Conservation (phyloP, 2,797 vertebrate genomes). For the Danio aesculapii region DNA sequence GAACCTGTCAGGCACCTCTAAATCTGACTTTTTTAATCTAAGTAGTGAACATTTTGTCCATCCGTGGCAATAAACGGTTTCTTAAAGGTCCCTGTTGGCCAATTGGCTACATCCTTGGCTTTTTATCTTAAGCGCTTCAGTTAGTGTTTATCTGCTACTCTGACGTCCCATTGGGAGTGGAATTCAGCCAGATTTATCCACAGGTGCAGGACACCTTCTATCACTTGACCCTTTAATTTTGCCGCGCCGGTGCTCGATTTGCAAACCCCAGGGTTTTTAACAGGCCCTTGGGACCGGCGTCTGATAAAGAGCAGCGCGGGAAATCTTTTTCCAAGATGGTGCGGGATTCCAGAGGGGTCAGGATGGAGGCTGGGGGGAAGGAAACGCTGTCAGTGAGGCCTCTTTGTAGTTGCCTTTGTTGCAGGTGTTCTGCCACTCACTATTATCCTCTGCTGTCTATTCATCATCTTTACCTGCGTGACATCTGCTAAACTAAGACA, state of each 20-base stretch:
- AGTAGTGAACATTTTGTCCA: slow-evolving; percentile 58
- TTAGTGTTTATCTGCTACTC: slow-evolving; percentile 68
- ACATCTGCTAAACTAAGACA: slow-evolving; percentile 78
- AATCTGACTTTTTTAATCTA: slow-evolving; percentile 55
- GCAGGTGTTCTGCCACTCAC: slow-evolving; percentile 88
- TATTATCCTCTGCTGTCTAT: slow-evolving; percentile 75
- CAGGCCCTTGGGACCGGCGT: slow-evolving; percentile 67
- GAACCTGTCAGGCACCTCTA: slow-evolving; percentile 40
- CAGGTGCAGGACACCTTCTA: slow-evolving; percentile 72
- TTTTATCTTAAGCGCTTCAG: slow-evolving; percentile 61
- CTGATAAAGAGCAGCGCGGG: slow-evolving; percentile 70
- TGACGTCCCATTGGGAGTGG: slow-evolving; percentile 71
- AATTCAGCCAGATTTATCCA: slow-evolving; percentile 74
- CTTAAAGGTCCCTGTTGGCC: slow-evolving; percentile 62
- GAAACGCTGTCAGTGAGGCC: slow-evolving; percentile 79
- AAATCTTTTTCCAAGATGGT: slow-evolving; percentile 83
- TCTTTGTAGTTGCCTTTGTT: slow-evolving; percentile 86
- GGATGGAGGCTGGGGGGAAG: slow-evolving; percentile 72
- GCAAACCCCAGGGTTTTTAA: slow-evolving; percentile 68
- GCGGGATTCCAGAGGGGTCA: slow-evolving; percentile 72
- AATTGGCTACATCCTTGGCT: slow-evolving; percentile 50
- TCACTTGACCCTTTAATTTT: slow-evolving; percentile 67
- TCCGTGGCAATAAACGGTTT: slow-evolving; percentile 60
- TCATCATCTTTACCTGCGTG: slow-evolving; percentile 76
- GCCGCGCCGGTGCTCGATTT: slow-evolving; percentile 69